Base-by-base conservation (phyloP, 1,140 invertebrate genomes). In the Ooceraea biroi region DNA sequence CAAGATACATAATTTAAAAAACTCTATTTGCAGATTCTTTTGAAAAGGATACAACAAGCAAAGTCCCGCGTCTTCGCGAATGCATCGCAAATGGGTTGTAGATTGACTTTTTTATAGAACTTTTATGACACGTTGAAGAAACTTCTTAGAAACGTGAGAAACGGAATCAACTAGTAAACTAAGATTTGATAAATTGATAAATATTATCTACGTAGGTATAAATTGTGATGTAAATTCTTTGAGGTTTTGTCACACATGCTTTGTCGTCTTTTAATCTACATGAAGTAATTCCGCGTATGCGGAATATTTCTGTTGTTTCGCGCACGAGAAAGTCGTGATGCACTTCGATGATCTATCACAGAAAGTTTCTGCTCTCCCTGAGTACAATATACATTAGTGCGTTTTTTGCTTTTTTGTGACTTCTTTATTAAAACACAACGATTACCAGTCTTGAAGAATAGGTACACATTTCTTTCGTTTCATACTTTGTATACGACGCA, bases 361-460 rank as follows among this genome's bases (percentile, higher is more conserved):
- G 46, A 52, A 77, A 50, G n/a, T 44, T 78, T 12, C 4, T 57
- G 19, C 11, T 61, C 27, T 71, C 46, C 8, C 12, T 11, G 27
- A 50, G 19, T 36, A 63, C 7, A 71, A 80, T n/a, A 80, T n/a
- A 72, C 1, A 82, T 52, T 72, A 25, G 7, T 14, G 4, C 7
- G 44, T 25, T 60, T 25, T 60, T 5, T 80, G 36, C 41, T 77
- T 72, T 77, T 72, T 76, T 65, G 46, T 77, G 82, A 77, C 71
- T 82, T 61, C 82, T 89, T 90, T 78, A 91, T 91, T 90, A 77
- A 88, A 90, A 92, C 89, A 91, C 90, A 91, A 87, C 85, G 88
- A 88, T 89, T 91, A 91, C 83, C 88, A 91, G 91, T 92, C 90
- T 92, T 91, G 90, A 87, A 91, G 89, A 91, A 85, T 89, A 91